A percentile compares a stretch with the other conserved stretches of the same genome.
phyloP scores from a whole-genome alignment of 2,113 vertebrate genomes.

The Vulpes vulpes region DNA sequence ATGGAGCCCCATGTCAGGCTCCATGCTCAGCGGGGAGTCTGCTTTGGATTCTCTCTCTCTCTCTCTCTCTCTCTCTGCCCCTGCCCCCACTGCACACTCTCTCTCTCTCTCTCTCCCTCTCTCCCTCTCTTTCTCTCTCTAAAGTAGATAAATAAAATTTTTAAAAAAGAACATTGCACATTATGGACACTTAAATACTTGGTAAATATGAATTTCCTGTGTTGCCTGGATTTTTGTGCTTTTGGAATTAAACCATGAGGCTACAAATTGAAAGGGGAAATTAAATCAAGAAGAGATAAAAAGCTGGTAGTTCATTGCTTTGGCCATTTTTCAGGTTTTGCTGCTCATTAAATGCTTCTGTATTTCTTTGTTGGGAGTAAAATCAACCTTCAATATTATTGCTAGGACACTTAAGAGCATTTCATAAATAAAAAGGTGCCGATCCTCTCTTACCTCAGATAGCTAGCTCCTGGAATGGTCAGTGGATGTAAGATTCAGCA shows the following conservation, averaged over 20 bases:
- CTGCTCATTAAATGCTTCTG: background rate
- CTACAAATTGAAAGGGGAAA: background rate
- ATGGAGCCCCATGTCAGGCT: background rate
- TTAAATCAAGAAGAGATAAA: background rate
- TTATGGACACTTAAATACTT: background rate
- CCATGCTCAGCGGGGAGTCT: background rate
- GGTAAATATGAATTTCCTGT: background rate
- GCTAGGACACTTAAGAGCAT: background rate
- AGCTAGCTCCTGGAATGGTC: background rate
- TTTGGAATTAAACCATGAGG: background rate
- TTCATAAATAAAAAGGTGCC: background rate
- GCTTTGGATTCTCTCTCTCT: too few relatives aligned
- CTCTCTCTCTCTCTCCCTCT: too few relatives aligned
- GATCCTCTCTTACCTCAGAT: slow-evolving; percentile 64
- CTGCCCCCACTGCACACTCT: too few relatives aligned
- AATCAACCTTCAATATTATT: background rate
- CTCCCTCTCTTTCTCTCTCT: background rate
- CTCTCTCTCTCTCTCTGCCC: background rate
- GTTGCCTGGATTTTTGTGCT: background rate
- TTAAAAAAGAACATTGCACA: background rate
- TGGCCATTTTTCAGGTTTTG: slow-evolving; percentile 9
- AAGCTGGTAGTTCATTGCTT: background rate
- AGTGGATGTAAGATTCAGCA: background rate
- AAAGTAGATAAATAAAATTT: background rate
- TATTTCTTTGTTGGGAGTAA: background rate